Evolutionary conservation across 2,888 invertebrate genomes (phyloP).

Genomic region (Eupsilia transversa): DNA sequence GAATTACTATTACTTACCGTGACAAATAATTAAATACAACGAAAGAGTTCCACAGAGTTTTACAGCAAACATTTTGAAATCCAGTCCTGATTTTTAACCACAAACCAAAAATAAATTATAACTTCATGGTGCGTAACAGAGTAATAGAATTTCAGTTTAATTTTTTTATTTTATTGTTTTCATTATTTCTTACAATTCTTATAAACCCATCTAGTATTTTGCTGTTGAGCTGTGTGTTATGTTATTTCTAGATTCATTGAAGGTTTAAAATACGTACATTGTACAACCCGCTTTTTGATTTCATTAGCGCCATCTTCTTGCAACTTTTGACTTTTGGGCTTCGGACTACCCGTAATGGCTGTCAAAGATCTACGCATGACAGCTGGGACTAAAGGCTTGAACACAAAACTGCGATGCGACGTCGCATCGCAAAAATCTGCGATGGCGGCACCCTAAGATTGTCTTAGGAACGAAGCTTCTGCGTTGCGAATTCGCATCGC

Average conservation of each 20-base stretch:
- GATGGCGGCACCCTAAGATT: too few relatives aligned
- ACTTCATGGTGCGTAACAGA: background rate
- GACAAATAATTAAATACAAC: constrained; percentile 23
- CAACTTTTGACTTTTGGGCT: background rate
- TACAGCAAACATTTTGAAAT: constrained; percentile 14
- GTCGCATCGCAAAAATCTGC: too few relatives aligned
- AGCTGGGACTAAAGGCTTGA: too few relatives aligned
- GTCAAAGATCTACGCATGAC: background rate
- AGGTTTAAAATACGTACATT: background rate
- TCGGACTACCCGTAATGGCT: background rate
- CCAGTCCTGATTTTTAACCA: background rate
- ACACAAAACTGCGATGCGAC: too few relatives aligned
- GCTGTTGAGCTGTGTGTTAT: background rate
- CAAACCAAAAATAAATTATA: background rate
- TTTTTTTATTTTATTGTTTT: constrained; percentile 22
- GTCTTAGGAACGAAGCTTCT: too few relatives aligned
- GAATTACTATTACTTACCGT: constrained; percentile 20
- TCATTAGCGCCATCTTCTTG: too few relatives aligned
- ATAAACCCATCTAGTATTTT: background rate
- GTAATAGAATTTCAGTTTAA: constrained; percentile 16
- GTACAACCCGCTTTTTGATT: background rate
- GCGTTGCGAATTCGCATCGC: too few relatives aligned
- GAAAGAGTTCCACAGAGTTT: constrained; percentile 12
- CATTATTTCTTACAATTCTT: constrained; percentile 19
- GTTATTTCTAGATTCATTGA: background rate